Evolutionary conservation across 2,797 vertebrate genomes (phyloP), one percentile per base, ranked within the genome.

Genomic region (Lycodopsis pacificus): DNA sequence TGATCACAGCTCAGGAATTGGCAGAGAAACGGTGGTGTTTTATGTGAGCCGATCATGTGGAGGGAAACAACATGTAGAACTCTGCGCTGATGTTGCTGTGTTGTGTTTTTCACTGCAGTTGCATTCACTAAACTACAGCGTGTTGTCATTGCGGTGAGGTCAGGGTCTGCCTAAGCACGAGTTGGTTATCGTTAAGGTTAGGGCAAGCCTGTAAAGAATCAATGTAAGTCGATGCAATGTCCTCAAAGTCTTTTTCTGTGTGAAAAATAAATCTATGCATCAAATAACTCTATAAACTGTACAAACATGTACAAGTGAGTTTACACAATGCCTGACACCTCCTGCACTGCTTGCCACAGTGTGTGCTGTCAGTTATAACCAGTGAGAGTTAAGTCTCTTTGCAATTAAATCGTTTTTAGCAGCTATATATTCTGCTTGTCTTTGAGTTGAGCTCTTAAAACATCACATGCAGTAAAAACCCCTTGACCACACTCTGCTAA

Each of bases 381-480:
- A 63, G 49, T 13, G 63, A 79, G 70, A 65, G 48, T 49, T 68
- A 9, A 69, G 56, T 67, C 70, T 79, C 80, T 65, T 63, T 74
- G 80, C 65, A 80, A 77, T 82, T 73, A 56, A 80, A 74, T 71
- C 57, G 25, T 69, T 65, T 73, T 66, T 66, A 75, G 61, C 76
- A 40, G 63, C 51, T 48, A 11, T 22, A 56, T 75, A 56, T 54
- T 59, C 42, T 27, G 30, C 25, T 56, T 44, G 56, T 65, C 13
- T 73, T 10, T 73, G 49, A 65, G 65, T 56, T 19, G 34, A 73
- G 44, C 34, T 59, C 22, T 65, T 40, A 65, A 69, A 68, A 64
- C 70, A 66, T 63, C 2, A 7, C 34, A 58, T 19, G 27, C 27
- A 53, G 74, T 56, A n/a, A 66, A 48, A 62, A 62, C 25, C 20